phyloP scores from a whole-genome alignment of 1,140 invertebrate species.

The Drosophila willistoni region DNA sequence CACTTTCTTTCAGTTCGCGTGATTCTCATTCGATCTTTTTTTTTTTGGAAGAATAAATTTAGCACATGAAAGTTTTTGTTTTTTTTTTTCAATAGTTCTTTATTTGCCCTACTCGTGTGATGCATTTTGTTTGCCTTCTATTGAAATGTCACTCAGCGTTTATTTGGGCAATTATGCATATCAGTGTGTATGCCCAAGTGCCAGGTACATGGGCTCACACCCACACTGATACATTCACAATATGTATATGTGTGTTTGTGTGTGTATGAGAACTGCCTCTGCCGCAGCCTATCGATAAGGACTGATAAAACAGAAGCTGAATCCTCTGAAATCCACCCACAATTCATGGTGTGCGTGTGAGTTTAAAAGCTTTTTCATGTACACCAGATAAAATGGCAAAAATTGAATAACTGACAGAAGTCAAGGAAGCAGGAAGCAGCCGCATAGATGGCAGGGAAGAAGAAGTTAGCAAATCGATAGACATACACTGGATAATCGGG shows the following conservation, averaged over 20 bases:
- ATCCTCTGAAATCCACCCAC: neutral
- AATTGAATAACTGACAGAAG: conserved; percentile 70
- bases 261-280: conserved; percentile 4
- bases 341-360: conserved; percentile 43
- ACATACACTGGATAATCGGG: neutral
- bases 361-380: conserved; percentile 77
- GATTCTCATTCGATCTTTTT: too few species aligned
- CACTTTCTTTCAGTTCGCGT: too few species aligned
- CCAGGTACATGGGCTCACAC: neutral
- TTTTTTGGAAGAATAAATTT: too few species aligned
- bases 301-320: conserved; percentile 48
- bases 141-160: conserved; percentile 57
- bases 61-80: neutral
- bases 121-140: conserved; percentile 11
- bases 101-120: too few species aligned
- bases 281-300: conserved; percentile 61
- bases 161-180: conserved; percentile 55
- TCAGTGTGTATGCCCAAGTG: conserved; percentile 32
- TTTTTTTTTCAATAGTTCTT: too few species aligned
- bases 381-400: conserved; percentile 64
- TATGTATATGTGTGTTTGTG: neutral
- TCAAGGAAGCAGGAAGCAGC: conserved; percentile 14
- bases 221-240: neutral
- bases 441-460: neutral
- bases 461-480: conserved; percentile 50